Evolutionary conservation across 2,888 invertebrate genomes (phyloP).

Genomic region (Acheta domesticus): DNA sequence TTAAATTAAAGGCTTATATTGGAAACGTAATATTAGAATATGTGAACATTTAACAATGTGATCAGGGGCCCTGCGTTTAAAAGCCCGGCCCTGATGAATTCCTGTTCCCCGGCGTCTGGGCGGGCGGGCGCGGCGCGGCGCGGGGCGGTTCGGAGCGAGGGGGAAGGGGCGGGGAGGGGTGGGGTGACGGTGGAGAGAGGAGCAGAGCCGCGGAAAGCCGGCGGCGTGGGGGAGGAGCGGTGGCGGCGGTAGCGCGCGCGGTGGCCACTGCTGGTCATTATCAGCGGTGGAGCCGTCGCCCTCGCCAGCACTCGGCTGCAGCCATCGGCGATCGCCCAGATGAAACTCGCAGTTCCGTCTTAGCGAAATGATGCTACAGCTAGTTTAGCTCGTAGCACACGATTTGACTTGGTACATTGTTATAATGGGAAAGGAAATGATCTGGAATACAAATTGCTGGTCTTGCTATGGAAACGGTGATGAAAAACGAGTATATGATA

Average conservation of each 20-base stretch:
- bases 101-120: background rate
- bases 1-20: conserved; percentile 26
- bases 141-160: no score
- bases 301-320: background rate
- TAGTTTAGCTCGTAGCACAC: no score
- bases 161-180: background rate
- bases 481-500: no score
- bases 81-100: conserved; percentile 10
- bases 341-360: no score
- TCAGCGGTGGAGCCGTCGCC: background rate
- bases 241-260: no score
- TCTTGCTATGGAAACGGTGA: no score
- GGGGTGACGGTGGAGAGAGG: background rate
- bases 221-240: background rate
- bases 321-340: no score
- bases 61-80: background rate
- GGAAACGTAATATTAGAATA: conserved; percentile 7
- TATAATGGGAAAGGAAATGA: no score
- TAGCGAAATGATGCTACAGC: no score
- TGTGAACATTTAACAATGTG: conserved; percentile 19
- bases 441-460: no score
- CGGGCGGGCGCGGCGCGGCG: background rate
- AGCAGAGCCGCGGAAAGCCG: background rate
- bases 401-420: no score
- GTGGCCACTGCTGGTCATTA: background rate